Evolutionary conservation across 2,888 invertebrate genomes (phyloP), one percentile per base, ranked within the genome.

Genomic region (Phengaris arion): DNA sequence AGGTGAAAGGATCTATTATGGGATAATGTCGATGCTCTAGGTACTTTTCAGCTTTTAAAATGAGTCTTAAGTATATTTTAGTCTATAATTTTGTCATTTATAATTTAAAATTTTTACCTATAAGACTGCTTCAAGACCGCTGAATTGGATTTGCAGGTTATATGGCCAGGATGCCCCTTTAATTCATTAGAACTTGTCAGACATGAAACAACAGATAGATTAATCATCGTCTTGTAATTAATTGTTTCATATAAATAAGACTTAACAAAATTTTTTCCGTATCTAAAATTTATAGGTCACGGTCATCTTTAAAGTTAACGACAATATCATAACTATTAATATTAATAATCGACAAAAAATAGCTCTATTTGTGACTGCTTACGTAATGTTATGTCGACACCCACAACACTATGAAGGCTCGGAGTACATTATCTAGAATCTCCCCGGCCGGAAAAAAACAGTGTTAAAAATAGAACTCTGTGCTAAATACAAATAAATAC

Each of bases 321-420:
- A 64, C 64, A 64, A 45, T 64, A 45, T 64, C 6, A 64, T 45
- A 45, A 45, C 64, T 64, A 64, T 64, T 45, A 64, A 13, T 64
- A 64, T 59, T 22, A 59, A 64, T 45, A 35, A 64, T 64, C 35
- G 35, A 22, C 57, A 35, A 64, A 64, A 64, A 35, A 64, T 64
- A 64, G 0, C 35, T 64, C 22, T 35, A 35, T 57, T 57, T 57
- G n/a, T n/a, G 57, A 57, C 15, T 22, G 22, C 13, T 64, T 64
- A 64, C 64, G 64, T 64, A 64, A 64, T 64, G 2, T 64, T 45
- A 12, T 64, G 13, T 35, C 2, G 0, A 10, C 35, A 13, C 64
- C 35, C 12, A 64, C 64, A 45, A 45, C 64, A 35, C 22, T 57
- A 57, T 15, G 35, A 57, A 57, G 9, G 15, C 57, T 35, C 35